These are phyloP conservation scores for Pyrrhia umbra DNA, from an alignment of 2,888 invertebrate genomes.

Conservation along the genomic window DNA sequence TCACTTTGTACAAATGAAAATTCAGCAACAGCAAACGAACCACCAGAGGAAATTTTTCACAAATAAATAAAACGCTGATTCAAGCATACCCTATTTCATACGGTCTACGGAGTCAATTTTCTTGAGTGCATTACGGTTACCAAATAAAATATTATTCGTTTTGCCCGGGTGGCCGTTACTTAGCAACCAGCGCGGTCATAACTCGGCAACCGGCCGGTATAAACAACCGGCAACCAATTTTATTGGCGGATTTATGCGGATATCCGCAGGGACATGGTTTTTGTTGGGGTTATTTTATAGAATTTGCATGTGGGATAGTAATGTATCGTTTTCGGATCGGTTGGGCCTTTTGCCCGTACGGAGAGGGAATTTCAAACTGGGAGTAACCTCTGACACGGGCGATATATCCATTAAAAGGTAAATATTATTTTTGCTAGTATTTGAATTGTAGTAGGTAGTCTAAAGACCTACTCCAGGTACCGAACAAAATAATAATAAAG, in stretches of 20 bases:
- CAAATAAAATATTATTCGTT: conserved; percentile 73
- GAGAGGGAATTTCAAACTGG: conserved; percentile 18
- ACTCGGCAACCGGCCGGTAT: conserved; percentile 68
- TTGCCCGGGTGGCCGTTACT: conserved; percentile 50
- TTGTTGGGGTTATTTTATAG: conserved; percentile 64
- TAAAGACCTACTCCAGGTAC: not conserved
- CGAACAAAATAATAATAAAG: too few species aligned
- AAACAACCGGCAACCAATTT: conserved; percentile 72
- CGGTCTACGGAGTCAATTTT: conserved; percentile 76
- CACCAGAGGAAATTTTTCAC: conserved; percentile 38
- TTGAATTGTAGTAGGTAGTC: not conserved
- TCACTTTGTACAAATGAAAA: conserved; percentile 56
- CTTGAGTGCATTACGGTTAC: conserved; percentile 77
- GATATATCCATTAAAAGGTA: not conserved
- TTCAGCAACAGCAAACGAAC: conserved; percentile 27
- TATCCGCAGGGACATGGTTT: conserved; percentile 66
- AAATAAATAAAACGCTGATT: conserved; percentile 63
- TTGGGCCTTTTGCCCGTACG: conserved; percentile 8
- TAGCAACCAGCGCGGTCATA: conserved; percentile 67
- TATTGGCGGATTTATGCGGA: conserved; percentile 72
- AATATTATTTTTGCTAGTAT: not conserved
- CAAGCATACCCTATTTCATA: conserved; percentile 64
- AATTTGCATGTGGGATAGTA: conserved; percentile 58
- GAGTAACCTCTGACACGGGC: not conserved
- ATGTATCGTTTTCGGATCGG: conserved; percentile 51